Conservation (phyloP, 2,888 invertebrate genomes). For the Trichogramma evanescens region DNA sequence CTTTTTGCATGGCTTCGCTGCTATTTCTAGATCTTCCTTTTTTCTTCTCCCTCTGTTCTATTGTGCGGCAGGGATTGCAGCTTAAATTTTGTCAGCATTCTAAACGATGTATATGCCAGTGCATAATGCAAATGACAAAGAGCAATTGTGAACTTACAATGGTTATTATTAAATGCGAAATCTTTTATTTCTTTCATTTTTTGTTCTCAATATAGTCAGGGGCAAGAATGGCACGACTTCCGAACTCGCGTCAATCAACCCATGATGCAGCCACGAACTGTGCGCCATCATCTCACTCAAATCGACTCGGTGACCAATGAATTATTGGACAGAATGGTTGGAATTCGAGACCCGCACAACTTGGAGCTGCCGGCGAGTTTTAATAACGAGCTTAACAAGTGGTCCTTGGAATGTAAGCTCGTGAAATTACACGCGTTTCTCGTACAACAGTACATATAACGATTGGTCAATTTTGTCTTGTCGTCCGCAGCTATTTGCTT, state of each 20-base stretch:
- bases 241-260: conserved; percentile 78
- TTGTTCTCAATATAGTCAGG: conserved; percentile 58
- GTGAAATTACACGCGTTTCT: background rate
- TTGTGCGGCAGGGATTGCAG: too few relatives aligned
- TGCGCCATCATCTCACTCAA: conserved; percentile 67
- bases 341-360: conserved; percentile 46
- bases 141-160: too few relatives aligned
- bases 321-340: conserved; percentile 59
- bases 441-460: background rate
- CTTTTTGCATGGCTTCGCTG: conserved; percentile 6
- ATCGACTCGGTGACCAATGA: conserved; percentile 70
- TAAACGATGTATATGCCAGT: too few relatives aligned
- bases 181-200: background rate
- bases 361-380: conserved; percentile 63
- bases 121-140: too few relatives aligned
- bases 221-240: conserved; percentile 79
- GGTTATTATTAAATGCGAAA: too few relatives aligned
- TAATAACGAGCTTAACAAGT: conserved; percentile 67
- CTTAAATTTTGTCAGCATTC: too few relatives aligned
- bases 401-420: conserved; percentile 75
- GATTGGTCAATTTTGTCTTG: conserved; percentile 7
- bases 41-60: background rate
- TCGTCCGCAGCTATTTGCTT: conserved; percentile 62
- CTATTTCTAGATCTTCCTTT: background rate
- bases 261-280: conserved; percentile 71